phyloP scores from a whole-genome alignment of 2,888 invertebrate species.

The Pollenia angustigena region DNA sequence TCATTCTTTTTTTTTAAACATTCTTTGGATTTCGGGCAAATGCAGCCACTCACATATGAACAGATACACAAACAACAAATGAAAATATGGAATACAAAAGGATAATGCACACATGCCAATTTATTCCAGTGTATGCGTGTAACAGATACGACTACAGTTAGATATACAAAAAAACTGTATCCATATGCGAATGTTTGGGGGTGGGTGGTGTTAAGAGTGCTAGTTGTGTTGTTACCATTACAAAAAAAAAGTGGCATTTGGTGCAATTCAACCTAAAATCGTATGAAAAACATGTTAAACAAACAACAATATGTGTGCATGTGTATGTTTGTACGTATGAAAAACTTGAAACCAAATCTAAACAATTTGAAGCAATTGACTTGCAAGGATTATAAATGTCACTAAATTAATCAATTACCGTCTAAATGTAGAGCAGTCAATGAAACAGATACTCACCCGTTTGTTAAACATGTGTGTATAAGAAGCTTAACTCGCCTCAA shows the following conservation, averaged over 20 bases:
- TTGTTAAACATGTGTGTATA: slow-evolving; percentile 36
- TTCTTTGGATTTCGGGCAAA: slow-evolving; percentile 30
- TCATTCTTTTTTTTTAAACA: slow-evolving; percentile 33
- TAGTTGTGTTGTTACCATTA: neutral
- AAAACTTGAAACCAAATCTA: slow-evolving; percentile 59
- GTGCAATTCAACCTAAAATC: slow-evolving; percentile 32
- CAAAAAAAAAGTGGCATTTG: slow-evolving; percentile 44
- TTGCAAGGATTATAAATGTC: slow-evolving; percentile 67
- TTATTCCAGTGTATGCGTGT: neutral
- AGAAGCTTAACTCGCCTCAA: slow-evolving; percentile 51
- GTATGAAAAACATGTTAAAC: slow-evolving; percentile 14
- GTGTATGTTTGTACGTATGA: neutral
- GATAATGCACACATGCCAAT: slow-evolving; percentile 70
- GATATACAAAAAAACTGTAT: neutral
- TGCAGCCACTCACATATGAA: slow-evolving; percentile 66
- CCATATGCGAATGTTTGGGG: slow-evolving; percentile 21
- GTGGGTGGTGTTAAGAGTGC: slow-evolving; percentile 52
- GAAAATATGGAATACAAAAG: slow-evolving; percentile 37
- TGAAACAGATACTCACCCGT: neutral
- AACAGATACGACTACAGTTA: slow-evolving; percentile 20
- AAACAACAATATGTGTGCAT: slow-evolving; percentile 8
- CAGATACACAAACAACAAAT: slow-evolving; percentile 45
- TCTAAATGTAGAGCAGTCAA: slow-evolving; percentile 4
- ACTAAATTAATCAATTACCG: slow-evolving; percentile 70
- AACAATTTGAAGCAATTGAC: slow-evolving; percentile 63